Percentiles rank a stretch among this genome's conserved stretches.
These are phyloP conservation scores for Corythoichthys intestinalis DNA, from an alignment of 2,113 vertebrate species.

Conservation along the genomic window DNA sequence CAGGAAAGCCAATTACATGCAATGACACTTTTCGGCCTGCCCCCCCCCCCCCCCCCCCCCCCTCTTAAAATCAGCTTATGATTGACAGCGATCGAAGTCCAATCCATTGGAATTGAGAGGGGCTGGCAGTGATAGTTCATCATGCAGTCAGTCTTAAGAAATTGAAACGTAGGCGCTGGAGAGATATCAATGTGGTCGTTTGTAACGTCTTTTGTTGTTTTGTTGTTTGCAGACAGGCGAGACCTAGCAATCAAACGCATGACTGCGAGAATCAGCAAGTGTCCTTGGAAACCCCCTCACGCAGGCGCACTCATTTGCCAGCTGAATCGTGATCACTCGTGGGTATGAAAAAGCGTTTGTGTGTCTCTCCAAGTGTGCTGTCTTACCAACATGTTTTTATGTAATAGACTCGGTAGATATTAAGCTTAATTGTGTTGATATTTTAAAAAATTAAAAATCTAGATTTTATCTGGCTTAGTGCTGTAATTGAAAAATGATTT, in stretches of 20 bases:
- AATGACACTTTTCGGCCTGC: too few relatives aligned
- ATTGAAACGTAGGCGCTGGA: not conserved
- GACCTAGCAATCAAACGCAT: slow-evolving; percentile 50
- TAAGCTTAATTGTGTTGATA: slow-evolving; percentile 7
- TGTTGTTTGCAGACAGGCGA: slow-evolving; percentile 37
- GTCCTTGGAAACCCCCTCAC: slow-evolving; percentile 54
- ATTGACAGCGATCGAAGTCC: not conserved
- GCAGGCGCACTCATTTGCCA: slow-evolving; percentile 33
- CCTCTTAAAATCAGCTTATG: too few relatives aligned
- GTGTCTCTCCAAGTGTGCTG: slow-evolving; percentile 22
- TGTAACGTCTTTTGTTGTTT: slow-evolving; percentile 15
- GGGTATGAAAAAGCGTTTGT: slow-evolving; percentile 12
- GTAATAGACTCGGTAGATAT: slow-evolving; percentile 32
- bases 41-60: too few relatives aligned
- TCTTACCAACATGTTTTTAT: slow-evolving; percentile 21
- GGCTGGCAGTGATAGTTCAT: too few relatives aligned
- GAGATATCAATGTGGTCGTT: not conserved
- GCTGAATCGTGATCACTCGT: slow-evolving; percentile 29
- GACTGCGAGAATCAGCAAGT: slow-evolving; percentile 50
- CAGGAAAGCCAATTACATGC: too few relatives aligned
- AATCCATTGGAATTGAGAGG: not conserved
- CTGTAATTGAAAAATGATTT: too few relatives aligned
- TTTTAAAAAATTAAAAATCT: too few relatives aligned
- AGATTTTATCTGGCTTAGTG: too few relatives aligned
- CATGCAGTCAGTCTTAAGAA: not conserved